Conservation (phyloP, 1,140 invertebrate species). For the Saccostrea echinata region DNA sequence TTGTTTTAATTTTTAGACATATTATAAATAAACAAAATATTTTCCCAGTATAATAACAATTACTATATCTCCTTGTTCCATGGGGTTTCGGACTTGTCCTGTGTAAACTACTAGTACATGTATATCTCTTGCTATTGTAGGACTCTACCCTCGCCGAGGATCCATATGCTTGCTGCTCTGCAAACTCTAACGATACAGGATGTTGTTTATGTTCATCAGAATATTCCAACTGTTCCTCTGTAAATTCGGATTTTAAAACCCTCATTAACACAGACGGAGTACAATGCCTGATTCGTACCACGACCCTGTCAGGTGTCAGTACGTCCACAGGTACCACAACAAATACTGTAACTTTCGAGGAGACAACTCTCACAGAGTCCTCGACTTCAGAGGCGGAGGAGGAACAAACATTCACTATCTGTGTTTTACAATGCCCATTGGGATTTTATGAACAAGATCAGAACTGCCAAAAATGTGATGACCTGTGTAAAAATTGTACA, state of each 20-base stretch:
- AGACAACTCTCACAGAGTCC: neutral
- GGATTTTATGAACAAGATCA: slow-evolving; percentile 19
- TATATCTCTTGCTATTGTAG: neutral
- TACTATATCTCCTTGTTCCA: no score
- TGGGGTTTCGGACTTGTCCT: no score
- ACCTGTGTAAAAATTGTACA: slow-evolving; percentile 3
- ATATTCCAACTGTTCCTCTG: neutral
- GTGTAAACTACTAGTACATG: neutral
- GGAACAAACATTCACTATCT: neutral
- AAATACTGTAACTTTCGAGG: neutral
- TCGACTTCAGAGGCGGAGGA: neutral
- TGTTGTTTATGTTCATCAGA: neutral
- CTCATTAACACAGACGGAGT: neutral
- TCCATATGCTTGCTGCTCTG: neutral
- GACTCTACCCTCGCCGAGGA: neutral
- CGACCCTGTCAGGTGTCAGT: neutral
- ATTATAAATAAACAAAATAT: no score
- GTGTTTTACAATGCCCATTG: neutral
- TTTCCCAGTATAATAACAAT: no score
- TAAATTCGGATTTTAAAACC: neutral
- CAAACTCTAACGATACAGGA: neutral
- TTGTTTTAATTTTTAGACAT: no score
- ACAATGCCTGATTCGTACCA: neutral
- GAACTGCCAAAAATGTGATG: neutral
- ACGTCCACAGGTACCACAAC: neutral